Evolutionary conservation across 2,113 vertebrate genomes (phyloP), one percentile per base, ranked within the genome.

Genomic region (Brachyhypopomus occidentalis): DNA sequence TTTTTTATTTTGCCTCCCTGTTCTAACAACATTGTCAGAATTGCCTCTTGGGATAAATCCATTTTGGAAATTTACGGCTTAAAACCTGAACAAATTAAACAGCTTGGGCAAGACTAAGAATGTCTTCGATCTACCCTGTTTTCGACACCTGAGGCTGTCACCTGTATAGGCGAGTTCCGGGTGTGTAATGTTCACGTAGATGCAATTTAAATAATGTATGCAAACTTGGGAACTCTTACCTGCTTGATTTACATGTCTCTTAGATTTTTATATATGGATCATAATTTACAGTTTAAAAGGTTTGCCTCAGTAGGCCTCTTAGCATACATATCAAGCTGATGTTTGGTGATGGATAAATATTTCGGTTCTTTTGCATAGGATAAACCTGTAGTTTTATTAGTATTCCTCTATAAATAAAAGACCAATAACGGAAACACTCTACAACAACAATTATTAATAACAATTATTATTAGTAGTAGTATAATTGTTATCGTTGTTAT

Each of bases 1-100:
- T 92, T 93, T 77, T 78, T 92, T 80, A 94, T 89, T 78, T 88
- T 82, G 0, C 96, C 96, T 4, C 94, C 94, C 48, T 78, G 89
- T 27, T 92, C 88, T 55, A 90, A 34, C 80, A 98, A 87, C 74
- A 93, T 89, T 23, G 86, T 84, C 84, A 97, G 75, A 80, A 97
- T 86, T 5, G 89, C 89, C 8, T 95, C 94, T 60, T 94, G 92
- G 67, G 93, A 95, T 72, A 96, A 79, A n/a, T 70, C 91, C 85
- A 94, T 95, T 30, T 9, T 62, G 30, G 56, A 6, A 8, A n/a
- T 14, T 16, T 5, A 52, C 22, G 12, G 45, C 30, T 58, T 0
- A 4, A 55, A 74, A 64, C 30, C 17, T 19, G 0, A 59, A 22
- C 55, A 71, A 55, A 72, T 27, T 56, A 17, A 22, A 52, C 14